A percentile compares a stretch with the other conserved stretches of the same genome.
Evolutionary conservation across 2,797 vertebrate species (phyloP).

Genomic region (Coccyzus lansbergi): DNA sequence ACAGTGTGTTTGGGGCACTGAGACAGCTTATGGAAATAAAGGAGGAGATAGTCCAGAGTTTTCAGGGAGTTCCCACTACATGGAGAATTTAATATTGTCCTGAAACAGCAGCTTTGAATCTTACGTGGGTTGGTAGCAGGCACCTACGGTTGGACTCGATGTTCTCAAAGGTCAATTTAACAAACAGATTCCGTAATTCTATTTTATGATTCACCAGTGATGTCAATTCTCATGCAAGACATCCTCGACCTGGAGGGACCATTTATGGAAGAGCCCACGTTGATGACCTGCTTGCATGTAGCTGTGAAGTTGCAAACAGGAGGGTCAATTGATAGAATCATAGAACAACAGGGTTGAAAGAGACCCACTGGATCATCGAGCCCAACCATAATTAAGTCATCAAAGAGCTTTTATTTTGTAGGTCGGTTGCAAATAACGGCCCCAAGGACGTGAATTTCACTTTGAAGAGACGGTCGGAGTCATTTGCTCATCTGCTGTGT

Average conservation of each 20-base stretch:
- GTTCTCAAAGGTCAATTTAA: no score
- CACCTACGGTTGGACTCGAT: no score
- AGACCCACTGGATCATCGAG: no score
- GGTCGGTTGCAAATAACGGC: neutral
- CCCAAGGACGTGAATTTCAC: neutral
- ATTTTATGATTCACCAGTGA: no score
- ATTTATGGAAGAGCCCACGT: rapidly evolving
- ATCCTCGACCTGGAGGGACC: neutral
- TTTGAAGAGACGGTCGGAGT: neutral
- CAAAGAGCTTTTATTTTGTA: rapidly evolving
- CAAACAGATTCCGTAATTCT: no score
- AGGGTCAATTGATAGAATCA: no score
- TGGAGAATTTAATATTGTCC: neutral
- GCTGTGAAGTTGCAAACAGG: neutral
- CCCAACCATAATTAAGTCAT: neutral
- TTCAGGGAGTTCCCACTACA: neutral
- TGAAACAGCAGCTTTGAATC: neutral
- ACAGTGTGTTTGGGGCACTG: no score
- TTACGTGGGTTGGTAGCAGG: no score
- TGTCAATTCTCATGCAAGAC: neutral
- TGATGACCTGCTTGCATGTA: rapidly evolving
- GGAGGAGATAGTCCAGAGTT: no score
- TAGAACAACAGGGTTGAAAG: no score
- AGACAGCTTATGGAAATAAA: neutral
- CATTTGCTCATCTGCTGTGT: neutral